Evolutionary conservation across 2,888 invertebrate genomes (phyloP), one percentile per base, ranked within the genome.

Genomic region (Sphecodes monilicornis): DNA sequence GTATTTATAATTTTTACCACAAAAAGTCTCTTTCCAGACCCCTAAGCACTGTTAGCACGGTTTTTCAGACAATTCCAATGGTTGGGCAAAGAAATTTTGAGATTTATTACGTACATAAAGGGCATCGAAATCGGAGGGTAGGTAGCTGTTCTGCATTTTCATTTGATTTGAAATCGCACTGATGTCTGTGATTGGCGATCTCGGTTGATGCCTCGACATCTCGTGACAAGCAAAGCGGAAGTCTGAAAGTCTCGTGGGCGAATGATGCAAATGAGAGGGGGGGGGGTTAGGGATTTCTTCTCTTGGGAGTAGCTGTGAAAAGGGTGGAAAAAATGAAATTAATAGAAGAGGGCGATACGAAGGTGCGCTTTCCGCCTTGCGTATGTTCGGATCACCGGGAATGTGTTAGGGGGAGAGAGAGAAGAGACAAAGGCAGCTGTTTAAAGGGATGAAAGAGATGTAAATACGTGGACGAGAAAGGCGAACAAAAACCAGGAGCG

Each of bases 141-240:
- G 36, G 36, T 36, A 36, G 36, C 36, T n/a, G n/a, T n/a, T 36
- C 36, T 36, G 36, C 36, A 36, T 2, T 36, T 36, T 36, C 36
- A 36, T 36, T 43, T 46, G 76, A 54, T 70, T 81, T 57, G 32
- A 69, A 78, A 60, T 50, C 78, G 66, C 80, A 64, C 79, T 73
- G 46, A n/a, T 39, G 60, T 43, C 72, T 66, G 36, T 54, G n/a
- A n/a, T n/a, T n/a, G n/a, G n/a, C n/a, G 79, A 54, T 66, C 46
- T 16, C 74, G 66, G 57, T 32, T 64, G 54, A n/a, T n/a, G 75
- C 80, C 70, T 72, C 43, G 68, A 43, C 77, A 71, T 75, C 73
- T 84, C 74, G 80, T 69, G 73, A 86, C 76, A 76, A 75, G 73
- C 66, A 85, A 83, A 72, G 74, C 73, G 41, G 16, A 69, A 46